phyloP scores from a whole-genome alignment of 2,888 invertebrate genomes.

The Glaucopsyche alexis region DNA sequence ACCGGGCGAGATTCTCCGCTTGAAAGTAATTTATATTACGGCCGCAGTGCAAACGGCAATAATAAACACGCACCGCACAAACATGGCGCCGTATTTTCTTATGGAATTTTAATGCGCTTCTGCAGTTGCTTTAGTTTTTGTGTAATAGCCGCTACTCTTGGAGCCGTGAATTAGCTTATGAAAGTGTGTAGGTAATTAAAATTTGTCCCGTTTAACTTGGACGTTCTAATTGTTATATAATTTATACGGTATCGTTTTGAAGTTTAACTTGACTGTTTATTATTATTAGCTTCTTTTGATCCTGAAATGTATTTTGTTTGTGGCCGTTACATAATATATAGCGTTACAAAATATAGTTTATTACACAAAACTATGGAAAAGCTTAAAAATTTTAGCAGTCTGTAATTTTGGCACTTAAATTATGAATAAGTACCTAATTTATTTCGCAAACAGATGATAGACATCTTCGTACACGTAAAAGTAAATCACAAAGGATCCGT shows the following conservation, averaged over 20 bases:
- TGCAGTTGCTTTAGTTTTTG: neutral
- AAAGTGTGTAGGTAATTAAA: neutral
- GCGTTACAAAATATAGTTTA: no score
- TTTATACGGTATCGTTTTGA: neutral
- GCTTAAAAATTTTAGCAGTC: no score
- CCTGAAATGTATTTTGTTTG: neutral
- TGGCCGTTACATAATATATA: neutral
- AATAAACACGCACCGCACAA: neutral
- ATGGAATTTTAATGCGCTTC: slow-evolving; percentile 20
- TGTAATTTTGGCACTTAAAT: no score
- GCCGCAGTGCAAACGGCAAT: slow-evolving; percentile 5
- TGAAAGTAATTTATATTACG: slow-evolving; percentile 22
- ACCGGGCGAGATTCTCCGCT: neutral
- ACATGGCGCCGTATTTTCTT: neutral
- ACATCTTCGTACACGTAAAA: no score
- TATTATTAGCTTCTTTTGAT: no score
- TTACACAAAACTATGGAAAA: no score
- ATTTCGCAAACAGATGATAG: no score
- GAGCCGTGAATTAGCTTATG: neutral
- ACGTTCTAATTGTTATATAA: neutral
- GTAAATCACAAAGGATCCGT: no score
- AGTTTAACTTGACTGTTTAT: neutral
- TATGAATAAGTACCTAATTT: no score
- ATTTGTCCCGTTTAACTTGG: neutral
- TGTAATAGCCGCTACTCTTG: no score